These are phyloP conservation scores for Drosophila anomalata DNA, from an alignment of 2,888 invertebrate genomes.

Conservation along the genomic window DNA sequence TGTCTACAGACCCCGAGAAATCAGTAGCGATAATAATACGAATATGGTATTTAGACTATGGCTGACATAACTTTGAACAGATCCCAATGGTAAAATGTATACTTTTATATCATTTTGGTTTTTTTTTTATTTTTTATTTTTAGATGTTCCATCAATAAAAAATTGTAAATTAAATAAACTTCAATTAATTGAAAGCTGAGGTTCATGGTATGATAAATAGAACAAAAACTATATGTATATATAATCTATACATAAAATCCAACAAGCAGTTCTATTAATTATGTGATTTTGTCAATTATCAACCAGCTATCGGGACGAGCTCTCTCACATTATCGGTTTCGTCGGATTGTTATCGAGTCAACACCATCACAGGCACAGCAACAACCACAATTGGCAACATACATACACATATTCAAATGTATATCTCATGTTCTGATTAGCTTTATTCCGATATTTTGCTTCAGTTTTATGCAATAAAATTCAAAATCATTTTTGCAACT, in stretches of 20 bases:
- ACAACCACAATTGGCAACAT: constrained; percentile 79
- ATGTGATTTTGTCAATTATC: constrained; percentile 1
- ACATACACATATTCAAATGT: constrained; percentile 47
- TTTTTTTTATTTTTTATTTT: constrained; percentile 1
- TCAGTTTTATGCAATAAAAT: constrained; percentile 71
- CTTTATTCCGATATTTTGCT: constrained; percentile 8
- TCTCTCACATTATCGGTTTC: constrained; percentile 43
- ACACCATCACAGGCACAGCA: constrained; percentile 67
- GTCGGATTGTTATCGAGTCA: constrained; percentile 50
- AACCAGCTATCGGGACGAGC: constrained; percentile 18
- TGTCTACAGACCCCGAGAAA: constrained; percentile 61
- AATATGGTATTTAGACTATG: constrained; percentile 29
- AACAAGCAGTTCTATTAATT: constrained; percentile 39
- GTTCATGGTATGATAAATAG: constrained; percentile 72
- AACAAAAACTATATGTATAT: constrained; percentile 63
- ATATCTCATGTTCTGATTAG: constrained; percentile 25
- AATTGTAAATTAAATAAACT: constrained; percentile 65
- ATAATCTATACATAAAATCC: constrained; percentile 42
- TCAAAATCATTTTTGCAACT: constrained; percentile 47
- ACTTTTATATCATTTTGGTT: constrained; percentile 13
- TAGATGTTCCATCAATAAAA: constrained; percentile 22
- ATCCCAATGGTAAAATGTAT: constrained; percentile 70
- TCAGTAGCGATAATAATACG: constrained; percentile 54
- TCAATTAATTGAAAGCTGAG: constrained; percentile 60
- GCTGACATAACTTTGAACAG: constrained; percentile 74